A percentile compares a stretch with the other conserved stretches of the same genome.
phyloP scores from a whole-genome alignment of 2,888 invertebrate genomes.

The Agrochola litura region DNA sequence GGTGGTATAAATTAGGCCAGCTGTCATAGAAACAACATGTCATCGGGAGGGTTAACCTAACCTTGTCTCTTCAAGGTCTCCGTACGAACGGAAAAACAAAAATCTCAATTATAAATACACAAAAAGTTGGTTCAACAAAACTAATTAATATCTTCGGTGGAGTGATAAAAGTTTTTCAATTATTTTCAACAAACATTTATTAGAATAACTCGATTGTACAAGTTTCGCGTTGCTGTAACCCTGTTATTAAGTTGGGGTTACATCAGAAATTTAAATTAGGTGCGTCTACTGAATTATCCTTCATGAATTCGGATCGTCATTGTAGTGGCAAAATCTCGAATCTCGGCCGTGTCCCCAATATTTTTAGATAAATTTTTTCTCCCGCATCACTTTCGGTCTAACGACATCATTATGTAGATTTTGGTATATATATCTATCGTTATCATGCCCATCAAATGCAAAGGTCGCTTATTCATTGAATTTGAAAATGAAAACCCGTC shows the following conservation, averaged over 20 bases:
- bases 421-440: conserved; percentile 68
- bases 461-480: conserved; percentile 65
- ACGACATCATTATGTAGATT: conserved; percentile 77
- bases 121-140: conserved; percentile 41
- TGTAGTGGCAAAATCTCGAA: conserved; percentile 40
- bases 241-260: conserved; percentile 54
- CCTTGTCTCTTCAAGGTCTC: conserved; percentile 69
- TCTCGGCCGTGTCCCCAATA: conserved; percentile 54
- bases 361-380: conserved; percentile 55
- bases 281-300: conserved; percentile 45
- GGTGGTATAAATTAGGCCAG: conserved; percentile 74
- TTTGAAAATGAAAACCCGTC: conserved; percentile 63
- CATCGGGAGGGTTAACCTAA: conserved; percentile 67
- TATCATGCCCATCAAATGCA: conserved; percentile 68
- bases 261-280: conserved; percentile 64
- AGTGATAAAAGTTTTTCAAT: conserved; percentile 65
- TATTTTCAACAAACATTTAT: conserved; percentile 55
- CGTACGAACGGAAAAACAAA: conserved; percentile 20
- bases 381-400: conserved; percentile 60
- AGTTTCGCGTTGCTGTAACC: conserved; percentile 50
- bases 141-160: conserved; percentile 55
- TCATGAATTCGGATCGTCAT: conserved; percentile 47
- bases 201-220: conserved; percentile 55
- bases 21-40: conserved; percentile 72
- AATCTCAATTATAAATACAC: conserved; percentile 20